phyloP scores from a whole-genome alignment of 2,113 vertebrate genomes.

The Ivindomyrus marchei region DNA sequence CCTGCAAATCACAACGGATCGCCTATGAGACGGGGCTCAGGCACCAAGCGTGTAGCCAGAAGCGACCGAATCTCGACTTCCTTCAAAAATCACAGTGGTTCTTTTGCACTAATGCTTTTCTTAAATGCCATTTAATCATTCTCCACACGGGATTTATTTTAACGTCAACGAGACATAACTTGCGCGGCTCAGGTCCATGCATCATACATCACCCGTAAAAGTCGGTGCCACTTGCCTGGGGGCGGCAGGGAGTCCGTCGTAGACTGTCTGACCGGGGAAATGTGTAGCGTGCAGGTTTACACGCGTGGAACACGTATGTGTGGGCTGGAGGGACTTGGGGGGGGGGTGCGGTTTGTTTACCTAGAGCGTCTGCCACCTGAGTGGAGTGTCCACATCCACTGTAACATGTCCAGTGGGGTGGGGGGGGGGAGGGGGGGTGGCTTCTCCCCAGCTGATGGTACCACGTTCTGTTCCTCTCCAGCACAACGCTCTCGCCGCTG shows the following conservation, averaged over 20 bases:
- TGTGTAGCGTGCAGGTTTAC: not conserved
- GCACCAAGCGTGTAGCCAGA: not conserved
- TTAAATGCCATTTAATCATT: not conserved
- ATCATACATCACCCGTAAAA: not conserved
- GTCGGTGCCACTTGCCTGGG: not conserved
- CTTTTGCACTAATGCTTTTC: not conserved
- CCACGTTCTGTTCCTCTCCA: not conserved
- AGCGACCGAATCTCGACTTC: not conserved
- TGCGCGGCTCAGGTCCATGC: not conserved
- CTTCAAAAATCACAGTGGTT: not conserved
- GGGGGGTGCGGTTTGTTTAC: not conserved
- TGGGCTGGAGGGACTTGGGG: not conserved
- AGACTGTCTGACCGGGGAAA: not conserved
- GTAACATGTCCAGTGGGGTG: not conserved
- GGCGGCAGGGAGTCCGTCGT: not conserved
- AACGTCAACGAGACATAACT: not conserved
- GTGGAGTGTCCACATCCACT: not conserved
- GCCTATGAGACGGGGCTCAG: not conserved
- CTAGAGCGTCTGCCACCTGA: not conserved
- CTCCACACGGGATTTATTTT: not conserved
- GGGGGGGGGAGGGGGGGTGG: not conserved
- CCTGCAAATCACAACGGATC: not conserved
- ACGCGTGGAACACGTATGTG: not conserved
- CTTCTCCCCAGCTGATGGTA: not conserved
- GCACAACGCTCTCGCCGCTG: not conserved